These are phyloP conservation scores for Propithecus perrieri DNA, from an alignment of 2,797 vertebrate genomes.

Conservation along the genomic window DNA sequence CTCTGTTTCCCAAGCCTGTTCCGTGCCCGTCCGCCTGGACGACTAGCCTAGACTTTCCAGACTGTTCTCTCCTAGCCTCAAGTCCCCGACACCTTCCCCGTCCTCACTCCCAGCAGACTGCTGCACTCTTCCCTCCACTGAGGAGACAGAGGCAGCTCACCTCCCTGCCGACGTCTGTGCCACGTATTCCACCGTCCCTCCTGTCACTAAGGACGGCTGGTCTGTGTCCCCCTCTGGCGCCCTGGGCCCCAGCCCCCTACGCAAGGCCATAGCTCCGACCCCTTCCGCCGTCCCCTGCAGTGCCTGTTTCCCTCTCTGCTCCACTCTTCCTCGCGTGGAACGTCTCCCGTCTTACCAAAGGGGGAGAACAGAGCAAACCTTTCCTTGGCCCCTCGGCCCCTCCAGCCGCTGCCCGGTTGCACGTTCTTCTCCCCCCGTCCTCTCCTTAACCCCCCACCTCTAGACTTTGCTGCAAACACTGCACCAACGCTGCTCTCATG, in stretches of 20 bases:
- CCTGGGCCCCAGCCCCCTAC: not conserved
- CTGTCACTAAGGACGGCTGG: not conserved
- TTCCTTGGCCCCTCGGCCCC: rapidly evolving
- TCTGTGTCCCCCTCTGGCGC: rapidly evolving
- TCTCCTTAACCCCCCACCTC: not conserved
- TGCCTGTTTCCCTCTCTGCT: not conserved
- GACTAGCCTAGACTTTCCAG: not conserved
- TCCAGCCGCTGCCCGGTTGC: not conserved
- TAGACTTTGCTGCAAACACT: not conserved
- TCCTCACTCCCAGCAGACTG: not conserved
- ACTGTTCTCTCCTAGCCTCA: not conserved
- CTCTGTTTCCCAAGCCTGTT: not conserved
- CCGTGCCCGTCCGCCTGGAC: not conserved
- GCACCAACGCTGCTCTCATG: rapidly evolving
- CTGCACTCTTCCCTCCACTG: rapidly evolving
- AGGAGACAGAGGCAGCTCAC: not conserved
- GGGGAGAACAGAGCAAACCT: not conserved
- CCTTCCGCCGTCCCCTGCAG: too few species aligned
- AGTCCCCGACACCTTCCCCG: not conserved
- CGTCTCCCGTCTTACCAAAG: not conserved
- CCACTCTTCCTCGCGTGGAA: not conserved
- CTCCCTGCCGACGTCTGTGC: not conserved
- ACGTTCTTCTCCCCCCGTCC: not conserved
- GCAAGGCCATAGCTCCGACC: not conserved
- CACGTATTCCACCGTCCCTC: not conserved